Base-by-base conservation (phyloP, 2,113 vertebrate genomes). In the Tachysurus fulvidraco region DNA sequence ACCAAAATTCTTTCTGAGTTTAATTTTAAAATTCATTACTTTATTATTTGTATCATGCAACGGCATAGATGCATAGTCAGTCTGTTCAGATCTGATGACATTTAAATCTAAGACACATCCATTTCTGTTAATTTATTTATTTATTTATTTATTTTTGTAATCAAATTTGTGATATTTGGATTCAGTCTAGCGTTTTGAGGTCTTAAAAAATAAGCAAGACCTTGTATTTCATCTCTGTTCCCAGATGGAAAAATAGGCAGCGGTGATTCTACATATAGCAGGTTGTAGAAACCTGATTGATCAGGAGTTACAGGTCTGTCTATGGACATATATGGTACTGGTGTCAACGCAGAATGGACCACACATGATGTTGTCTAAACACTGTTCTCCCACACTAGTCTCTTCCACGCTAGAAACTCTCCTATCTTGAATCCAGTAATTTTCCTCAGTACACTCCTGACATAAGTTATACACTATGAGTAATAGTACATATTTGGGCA, bases 281-380 rank as follows among this genome's bases (percentile, higher is more conserved):
- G 30, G 52, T 23, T 85, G 60, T 36, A 81, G 55, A 76, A 36
- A 12, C 36, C 65, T 83, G 88, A 88, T 85, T 84, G 71, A 91
- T 88, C 87, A 85, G 54, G 50, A 88, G 50, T n/a, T 86, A 28
- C 78, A 46, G 46, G 64, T 73, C 90, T 88, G 57, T 36, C 44
- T 87, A 79, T 89, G 90, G 55, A 91, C 90, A 88, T 91, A 91
- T 91, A 91, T 86, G 90, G 90, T 81, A 59, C 77, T 89, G 54
- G 78, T 83, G 82, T 88, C 60, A 62, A 82, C 62, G 83, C 81
- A 79, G 77, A 85, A 86, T 41, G 64, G 90, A 88, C 90, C 90
- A 91, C 90, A 91, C 88, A 89, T 71, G 54, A 46, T n/a, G 86
- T 82, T 76, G 77, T 88, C 71, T 91, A 91, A 89, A 89, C 88